These are phyloP conservation scores for Delichon dasypus DNA, from an alignment of 2,797 vertebrate genomes.

Conservation along the genomic window DNA sequence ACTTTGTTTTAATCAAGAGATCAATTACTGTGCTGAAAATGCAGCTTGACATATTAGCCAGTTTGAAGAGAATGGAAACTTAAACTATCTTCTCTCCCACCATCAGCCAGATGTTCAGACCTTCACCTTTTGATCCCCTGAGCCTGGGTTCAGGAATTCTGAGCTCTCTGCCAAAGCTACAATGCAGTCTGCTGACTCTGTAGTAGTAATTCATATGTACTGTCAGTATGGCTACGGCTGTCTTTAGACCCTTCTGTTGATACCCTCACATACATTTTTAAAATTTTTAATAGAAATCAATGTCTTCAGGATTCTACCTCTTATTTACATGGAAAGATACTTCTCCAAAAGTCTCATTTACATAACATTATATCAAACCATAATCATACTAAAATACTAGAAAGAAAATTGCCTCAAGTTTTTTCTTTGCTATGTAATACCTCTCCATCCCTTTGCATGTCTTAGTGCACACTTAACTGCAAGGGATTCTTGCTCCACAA, in stretches of 20 bases:
- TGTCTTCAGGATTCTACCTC: background rate
- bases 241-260: background rate
- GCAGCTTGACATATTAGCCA: constrained; percentile 7
- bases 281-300: background rate
- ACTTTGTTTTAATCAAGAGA: constrained; percentile 46
- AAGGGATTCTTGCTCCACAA: background rate
- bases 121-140: constrained; percentile 42
- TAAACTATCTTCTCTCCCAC: constrained; percentile 26
- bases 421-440: background rate
- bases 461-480: background rate
- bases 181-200: background rate
- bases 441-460: background rate
- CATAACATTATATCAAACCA: background rate
- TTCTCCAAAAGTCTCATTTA: background rate
- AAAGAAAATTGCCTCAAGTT: background rate
- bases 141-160: constrained; percentile 27
- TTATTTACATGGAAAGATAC: background rate
- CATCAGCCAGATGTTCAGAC: constrained; percentile 42
- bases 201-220: background rate
- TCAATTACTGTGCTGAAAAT: constrained; percentile 30
- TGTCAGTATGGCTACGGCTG: background rate
- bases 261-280: background rate
- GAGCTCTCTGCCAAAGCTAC: constrained; percentile 14
- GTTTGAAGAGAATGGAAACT: constrained; percentile 31
- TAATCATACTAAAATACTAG: background rate